Percentiles rank a stretch among this genome's conserved stretches.
Conservation (phyloP, 2,113 vertebrate genomes). For the Rousettus leschenaultii region DNA sequence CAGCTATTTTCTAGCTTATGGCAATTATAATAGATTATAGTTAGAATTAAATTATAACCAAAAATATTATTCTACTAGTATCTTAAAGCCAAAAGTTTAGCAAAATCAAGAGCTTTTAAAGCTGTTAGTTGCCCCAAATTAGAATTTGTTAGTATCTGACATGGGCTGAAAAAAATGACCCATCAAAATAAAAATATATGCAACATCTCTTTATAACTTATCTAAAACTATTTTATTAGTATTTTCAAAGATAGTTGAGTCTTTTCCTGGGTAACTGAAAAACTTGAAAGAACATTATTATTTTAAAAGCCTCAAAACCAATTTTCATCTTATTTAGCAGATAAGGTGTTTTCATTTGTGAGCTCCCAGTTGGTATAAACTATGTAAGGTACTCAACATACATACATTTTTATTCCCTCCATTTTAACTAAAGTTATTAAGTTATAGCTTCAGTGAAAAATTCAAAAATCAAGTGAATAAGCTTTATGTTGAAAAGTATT, state of each 20-base stretch:
- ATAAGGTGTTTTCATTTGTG: constrained; percentile 7
- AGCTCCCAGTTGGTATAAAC: neutral
- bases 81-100: neutral
- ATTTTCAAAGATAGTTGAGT: neutral
- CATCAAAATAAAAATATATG: neutral
- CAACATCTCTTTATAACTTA: neutral
- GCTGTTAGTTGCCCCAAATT: neutral
- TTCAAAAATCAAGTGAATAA: neutral
- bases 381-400: neutral
- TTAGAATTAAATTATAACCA: neutral
- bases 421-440: neutral
- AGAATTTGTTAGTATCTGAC: constrained; percentile 20
- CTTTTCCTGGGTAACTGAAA: neutral
- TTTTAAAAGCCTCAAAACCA: neutral
- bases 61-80: neutral
- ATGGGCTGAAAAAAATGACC: neutral
- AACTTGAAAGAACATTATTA: neutral
- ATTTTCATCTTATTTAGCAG: neutral
- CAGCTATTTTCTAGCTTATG: neutral
- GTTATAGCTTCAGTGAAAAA: neutral
- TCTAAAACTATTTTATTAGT: neutral
- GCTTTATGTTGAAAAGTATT: neutral
- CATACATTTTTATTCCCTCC: neutral
- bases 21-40: neutral
- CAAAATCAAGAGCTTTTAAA: neutral